phyloP scores from a whole-genome alignment of 2,113 vertebrate genomes.

The Pterocles orientalis region DNA sequence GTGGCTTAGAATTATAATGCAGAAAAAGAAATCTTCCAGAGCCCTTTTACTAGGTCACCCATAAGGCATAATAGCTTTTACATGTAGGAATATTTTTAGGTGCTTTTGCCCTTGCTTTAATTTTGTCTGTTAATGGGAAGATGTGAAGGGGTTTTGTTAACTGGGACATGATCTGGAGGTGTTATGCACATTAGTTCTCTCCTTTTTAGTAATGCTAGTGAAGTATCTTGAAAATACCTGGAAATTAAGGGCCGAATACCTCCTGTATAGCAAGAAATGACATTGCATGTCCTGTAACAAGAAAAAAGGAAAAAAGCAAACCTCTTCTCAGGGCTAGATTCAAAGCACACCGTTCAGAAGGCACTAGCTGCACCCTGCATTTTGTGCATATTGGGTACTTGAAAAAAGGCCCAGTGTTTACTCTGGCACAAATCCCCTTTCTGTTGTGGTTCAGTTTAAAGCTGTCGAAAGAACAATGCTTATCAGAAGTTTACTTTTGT shows the following conservation, averaged over 20 bases:
- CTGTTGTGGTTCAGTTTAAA: background rate
- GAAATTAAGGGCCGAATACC: background rate
- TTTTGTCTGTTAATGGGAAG: background rate
- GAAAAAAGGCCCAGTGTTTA: background rate
- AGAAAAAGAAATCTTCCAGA: background rate
- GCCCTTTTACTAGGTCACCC: background rate
- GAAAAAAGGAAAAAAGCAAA: no score
- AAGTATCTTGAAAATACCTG: background rate
- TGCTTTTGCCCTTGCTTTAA: slow-evolving; percentile 4
- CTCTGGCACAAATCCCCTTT: background rate
- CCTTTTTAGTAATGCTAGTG: background rate
- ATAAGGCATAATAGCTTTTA: background rate
- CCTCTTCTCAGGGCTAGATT: background rate
- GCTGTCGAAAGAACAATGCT: background rate
- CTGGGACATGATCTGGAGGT: background rate
- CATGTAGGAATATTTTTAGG: slow-evolving; percentile 22
- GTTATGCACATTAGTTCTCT: background rate
- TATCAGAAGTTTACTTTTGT: background rate
- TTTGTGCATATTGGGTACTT: background rate
- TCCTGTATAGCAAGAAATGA: background rate
- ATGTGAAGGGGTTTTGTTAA: background rate
- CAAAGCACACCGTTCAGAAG: background rate
- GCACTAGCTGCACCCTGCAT: background rate
- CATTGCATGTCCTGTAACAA: background rate
- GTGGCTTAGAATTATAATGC: background rate